Percentiles rank a stretch among this genome's conserved stretches.
Evolutionary conservation across 2,797 vertebrate species (phyloP).

Genomic region (Dromococcyx pavoninus): DNA sequence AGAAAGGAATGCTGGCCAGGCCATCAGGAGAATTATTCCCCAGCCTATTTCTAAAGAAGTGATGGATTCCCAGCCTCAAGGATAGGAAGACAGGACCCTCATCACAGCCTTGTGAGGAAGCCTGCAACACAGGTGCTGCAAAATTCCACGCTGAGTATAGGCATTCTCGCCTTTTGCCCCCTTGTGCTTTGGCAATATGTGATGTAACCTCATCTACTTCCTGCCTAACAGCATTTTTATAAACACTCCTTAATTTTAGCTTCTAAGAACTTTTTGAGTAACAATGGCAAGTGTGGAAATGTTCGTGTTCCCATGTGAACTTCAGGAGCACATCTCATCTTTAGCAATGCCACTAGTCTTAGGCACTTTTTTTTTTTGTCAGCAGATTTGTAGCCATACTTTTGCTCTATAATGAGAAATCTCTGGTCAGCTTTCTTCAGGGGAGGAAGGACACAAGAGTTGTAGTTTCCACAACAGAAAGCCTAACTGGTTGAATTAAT

Average conservation of each 20-base stretch:
- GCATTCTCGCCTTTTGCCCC: neutral
- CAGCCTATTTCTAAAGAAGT: neutral
- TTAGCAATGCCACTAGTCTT: neutral
- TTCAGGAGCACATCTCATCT: neutral
- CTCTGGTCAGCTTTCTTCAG: neutral
- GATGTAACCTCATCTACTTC: neutral
- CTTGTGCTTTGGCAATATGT: fast-evolving
- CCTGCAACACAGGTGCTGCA: neutral
- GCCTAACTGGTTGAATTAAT: neutral
- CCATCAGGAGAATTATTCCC: neutral
- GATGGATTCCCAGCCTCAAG: neutral
- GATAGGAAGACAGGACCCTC: neutral
- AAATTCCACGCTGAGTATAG: fast-evolving
- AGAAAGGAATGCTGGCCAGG: neutral
- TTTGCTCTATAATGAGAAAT: neutral
- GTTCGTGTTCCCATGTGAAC: neutral
- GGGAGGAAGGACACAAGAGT: neutral
- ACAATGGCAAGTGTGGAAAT: neutral
- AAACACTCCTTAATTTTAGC: neutral
- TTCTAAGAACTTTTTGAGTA: neutral
- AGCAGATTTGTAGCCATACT: neutral
- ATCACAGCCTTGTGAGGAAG: neutral
- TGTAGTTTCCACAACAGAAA: neutral
- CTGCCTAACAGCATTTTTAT: neutral
- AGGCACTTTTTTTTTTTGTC: neutral